These are phyloP conservation scores for Campoplex capitator DNA, from an alignment of 2,888 invertebrate species.

Conservation along the genomic window DNA sequence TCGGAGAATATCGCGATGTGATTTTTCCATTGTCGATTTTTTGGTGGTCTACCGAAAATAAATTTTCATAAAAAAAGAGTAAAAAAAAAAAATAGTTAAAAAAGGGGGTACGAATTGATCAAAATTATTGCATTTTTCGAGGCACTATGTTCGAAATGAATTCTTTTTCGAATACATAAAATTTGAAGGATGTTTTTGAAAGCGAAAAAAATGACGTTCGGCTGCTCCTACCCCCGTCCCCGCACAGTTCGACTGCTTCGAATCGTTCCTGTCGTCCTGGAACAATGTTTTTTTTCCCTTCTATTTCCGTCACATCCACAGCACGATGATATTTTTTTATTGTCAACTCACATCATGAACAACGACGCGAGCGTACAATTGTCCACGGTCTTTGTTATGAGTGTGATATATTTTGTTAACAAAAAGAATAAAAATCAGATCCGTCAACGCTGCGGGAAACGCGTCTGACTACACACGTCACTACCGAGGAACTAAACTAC, in stretches of 20 bases:
- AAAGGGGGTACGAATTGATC: neutral
- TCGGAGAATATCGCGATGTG: constrained; percentile 76
- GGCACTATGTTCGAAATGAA: neutral
- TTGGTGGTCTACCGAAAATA: neutral
- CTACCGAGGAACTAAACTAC: constrained; percentile 40
- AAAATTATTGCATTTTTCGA: neutral
- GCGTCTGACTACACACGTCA: constrained; percentile 27
- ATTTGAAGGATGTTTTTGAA: neutral
- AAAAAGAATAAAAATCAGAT: constrained; percentile 37
- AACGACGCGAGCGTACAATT: constrained; percentile 37
- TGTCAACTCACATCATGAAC: constrained; percentile 47
- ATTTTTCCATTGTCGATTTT: constrained; percentile 75
- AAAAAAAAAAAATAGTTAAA: neutral
- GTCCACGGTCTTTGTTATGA: constrained; percentile 57
- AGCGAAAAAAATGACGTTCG: constrained; percentile 9
- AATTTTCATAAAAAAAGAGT: neutral
- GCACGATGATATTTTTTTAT: neutral
- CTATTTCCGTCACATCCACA: neutral
- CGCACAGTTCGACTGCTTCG: neutral
- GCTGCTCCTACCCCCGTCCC: constrained; percentile 5
- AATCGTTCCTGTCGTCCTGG: constrained; percentile 10
- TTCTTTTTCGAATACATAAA: neutral
- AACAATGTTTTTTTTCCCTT: neutral
- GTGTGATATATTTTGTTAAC: constrained; percentile 21
- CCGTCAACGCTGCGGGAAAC: constrained; percentile 41